These are phyloP conservation scores for Mormyrus iriodes DNA, from an alignment of 2,113 vertebrate species.

Conservation along the genomic window DNA sequence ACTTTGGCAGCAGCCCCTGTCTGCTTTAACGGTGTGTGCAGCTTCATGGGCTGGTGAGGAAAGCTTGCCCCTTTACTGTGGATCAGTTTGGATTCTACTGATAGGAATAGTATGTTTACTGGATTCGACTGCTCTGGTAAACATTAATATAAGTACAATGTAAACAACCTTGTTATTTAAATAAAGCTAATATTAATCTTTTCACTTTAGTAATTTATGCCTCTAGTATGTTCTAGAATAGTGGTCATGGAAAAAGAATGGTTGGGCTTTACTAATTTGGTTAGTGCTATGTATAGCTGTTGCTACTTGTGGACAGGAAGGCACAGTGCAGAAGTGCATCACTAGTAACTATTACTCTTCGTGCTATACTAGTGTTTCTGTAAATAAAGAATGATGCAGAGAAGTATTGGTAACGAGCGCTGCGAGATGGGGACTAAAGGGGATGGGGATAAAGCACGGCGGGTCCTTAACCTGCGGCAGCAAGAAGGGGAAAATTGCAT, in stretches of 20 bases:
- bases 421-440: not conserved
- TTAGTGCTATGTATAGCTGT: not conserved
- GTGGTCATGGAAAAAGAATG: not conserved
- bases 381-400: not conserved
- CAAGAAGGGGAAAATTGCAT: not conserved
- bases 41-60: constrained; percentile 7
- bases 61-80: not conserved
- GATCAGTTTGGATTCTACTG: not conserved
- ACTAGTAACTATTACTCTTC: not conserved
- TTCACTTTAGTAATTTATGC: not conserved
- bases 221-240: not conserved
- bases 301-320: not conserved
- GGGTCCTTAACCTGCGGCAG: not conserved
- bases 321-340: not conserved
- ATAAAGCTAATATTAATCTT: not conserved
- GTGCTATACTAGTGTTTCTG: not conserved
- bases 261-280: not conserved
- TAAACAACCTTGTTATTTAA: not conserved
- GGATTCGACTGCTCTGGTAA: not conserved
- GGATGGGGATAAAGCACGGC: not conserved
- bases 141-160: constrained; percentile 1
- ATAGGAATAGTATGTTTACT: not conserved
- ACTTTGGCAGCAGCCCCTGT: constrained; percentile 30
- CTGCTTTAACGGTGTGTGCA: constrained; percentile 27
- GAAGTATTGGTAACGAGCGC: not conserved